Percentiles rank a stretch among this genome's conserved stretches.
These are phyloP conservation scores for Tenthredo mesomela DNA, from an alignment of 2,888 invertebrate genomes.

Conservation along the genomic window DNA sequence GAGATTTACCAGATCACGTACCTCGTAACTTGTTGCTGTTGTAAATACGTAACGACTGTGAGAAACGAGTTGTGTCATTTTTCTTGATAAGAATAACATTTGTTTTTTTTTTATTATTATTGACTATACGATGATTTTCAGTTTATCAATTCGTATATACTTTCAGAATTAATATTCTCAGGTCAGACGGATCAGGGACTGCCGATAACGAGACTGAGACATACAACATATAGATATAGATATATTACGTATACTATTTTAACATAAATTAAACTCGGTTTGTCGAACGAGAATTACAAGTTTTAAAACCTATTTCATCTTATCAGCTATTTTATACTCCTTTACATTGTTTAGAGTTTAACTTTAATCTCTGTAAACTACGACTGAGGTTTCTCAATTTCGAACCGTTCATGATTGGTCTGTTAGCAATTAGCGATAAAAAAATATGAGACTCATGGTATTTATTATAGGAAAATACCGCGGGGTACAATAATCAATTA, in stretches of 20 bases:
- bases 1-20: slow-evolving; percentile 56
- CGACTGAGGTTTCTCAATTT: not conserved
- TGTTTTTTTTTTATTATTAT: not conserved
- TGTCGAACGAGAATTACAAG: not conserved
- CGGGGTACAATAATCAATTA: not conserved
- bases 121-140: not conserved
- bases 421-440: not conserved
- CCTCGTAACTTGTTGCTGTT: slow-evolving; percentile 64
- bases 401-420: not conserved
- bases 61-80: slow-evolving; percentile 61
- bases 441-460: not conserved
- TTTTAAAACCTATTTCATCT: not conserved
- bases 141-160: not conserved
- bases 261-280: not conserved
- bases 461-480: not conserved
- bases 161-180: slow-evolving; percentile 14
- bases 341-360: not conserved
- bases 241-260: not conserved
- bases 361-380: not conserved
- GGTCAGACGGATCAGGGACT: slow-evolving; percentile 36
- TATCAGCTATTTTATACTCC: not conserved
- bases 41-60: slow-evolving; percentile 47
- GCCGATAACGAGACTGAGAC: not conserved
- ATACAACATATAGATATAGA: not conserved
- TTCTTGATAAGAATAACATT: slow-evolving; percentile 63